Percentiles rank a stretch among this genome's conserved stretches.
Conservation (phyloP, 2,797 vertebrate genomes). For the Cheirogaleus major region DNA sequence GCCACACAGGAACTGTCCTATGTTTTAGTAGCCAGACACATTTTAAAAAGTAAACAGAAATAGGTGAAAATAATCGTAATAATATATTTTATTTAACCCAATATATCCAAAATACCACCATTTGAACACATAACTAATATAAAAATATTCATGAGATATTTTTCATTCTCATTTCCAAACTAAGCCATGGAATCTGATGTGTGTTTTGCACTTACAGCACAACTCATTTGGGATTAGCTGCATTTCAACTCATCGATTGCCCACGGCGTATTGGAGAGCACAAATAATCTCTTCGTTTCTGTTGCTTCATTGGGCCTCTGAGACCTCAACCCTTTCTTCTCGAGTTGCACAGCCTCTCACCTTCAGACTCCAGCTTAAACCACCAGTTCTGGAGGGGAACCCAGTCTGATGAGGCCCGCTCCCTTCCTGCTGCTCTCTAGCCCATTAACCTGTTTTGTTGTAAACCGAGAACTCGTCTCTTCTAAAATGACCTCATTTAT, state of each 20-base stretch:
- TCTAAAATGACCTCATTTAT: conserved; percentile 2
- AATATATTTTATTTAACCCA: background rate
- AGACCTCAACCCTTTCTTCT: background rate
- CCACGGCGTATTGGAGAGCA: background rate
- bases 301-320: background rate
- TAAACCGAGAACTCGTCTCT: background rate
- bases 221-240: background rate
- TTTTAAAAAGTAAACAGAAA: background rate
- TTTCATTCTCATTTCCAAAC: conserved; percentile 6
- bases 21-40: background rate
- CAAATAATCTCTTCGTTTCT: background rate
- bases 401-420: background rate
- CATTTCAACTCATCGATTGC: background rate
- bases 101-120: background rate
- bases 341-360: background rate
- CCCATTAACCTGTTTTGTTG: background rate
- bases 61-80: conserved; percentile 17
- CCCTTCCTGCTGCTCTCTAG: background rate
- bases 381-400: background rate
- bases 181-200: background rate
- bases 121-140: background rate
- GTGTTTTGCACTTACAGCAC: background rate
- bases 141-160: background rate
- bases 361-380: background rate
- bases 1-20: background rate